Evolutionary conservation across 2,113 vertebrate genomes (phyloP), one percentile per base, ranked within the genome.

Genomic region (Aegypius monachus): DNA sequence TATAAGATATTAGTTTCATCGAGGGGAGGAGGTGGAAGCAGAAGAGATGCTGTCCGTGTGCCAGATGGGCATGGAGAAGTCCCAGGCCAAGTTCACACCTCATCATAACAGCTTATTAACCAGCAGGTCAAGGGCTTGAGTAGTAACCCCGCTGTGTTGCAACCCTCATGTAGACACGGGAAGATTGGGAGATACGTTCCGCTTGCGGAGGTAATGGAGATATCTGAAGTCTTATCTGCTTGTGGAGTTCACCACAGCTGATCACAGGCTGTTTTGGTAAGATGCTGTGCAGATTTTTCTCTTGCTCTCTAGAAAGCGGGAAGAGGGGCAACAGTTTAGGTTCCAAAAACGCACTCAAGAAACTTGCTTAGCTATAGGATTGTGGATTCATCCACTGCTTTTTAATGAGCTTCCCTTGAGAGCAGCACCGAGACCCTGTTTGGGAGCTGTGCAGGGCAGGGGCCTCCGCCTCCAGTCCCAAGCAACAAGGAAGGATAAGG

Each of bases 71-170:
- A 93, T 0, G 1, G 73, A 62, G 6, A 52, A 68, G 29, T 38
- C 70, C 65, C 29, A 26, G 66, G 88, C 26, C 58, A 92, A 80
- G 66, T 52, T 92, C 91, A 88, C 82, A 92, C 67, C 53, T 95
- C 88, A 83, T 92, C 75, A 73, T 23, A 56, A 58, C 91, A 95
- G 71, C n/a, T 90, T 45, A 78, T 92, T 86, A 94, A 83, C 48
- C 3, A 5, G 13, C 29, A 80, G 75, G 92, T 73, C 86, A 86
- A 83, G 74, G 56, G 52, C 34, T 56, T 27, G 21, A 47, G 88
- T 6, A 86, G 66, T 31, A 86, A 80, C 19, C 36, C 36, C 2
- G 2, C 8, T 2, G 7, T 92, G 94, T 70, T 77, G 75, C 86
- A 97, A 83, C 21, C 45, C 25, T 66, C 67, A 23, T 40, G 22